Percentiles rank a stretch among this genome's conserved stretches.
Evolutionary conservation across 2,113 vertebrate species (phyloP).

Genomic region (Leptosomus discolor): DNA sequence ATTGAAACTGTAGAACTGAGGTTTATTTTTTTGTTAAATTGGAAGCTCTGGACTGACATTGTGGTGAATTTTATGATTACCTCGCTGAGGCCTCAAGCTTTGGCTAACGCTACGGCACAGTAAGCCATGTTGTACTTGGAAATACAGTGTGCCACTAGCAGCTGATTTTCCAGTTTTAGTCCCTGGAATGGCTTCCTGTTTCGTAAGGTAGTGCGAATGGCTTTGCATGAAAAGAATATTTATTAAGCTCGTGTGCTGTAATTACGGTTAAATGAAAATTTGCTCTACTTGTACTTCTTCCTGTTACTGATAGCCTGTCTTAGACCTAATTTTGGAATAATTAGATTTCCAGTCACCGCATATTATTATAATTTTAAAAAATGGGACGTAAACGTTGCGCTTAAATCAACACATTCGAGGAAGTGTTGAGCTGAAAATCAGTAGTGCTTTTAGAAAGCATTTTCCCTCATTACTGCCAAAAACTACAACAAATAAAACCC

Average conservation of each 20-base stretch:
- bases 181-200: not conserved
- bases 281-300: not conserved
- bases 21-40: not conserved
- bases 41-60: not conserved
- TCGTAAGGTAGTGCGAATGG: not conserved
- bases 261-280: not conserved
- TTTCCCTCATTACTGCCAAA: conserved; percentile 23
- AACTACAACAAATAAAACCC: not conserved
- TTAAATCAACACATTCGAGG: not conserved
- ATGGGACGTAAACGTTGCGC: not conserved
- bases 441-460: not conserved
- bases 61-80: not conserved
- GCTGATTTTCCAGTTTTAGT: conserved; percentile 29
- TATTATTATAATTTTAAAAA: not conserved
- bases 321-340: not conserved
- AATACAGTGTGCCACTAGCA: not conserved
- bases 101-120: not conserved
- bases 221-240: not conserved
- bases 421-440: conserved; percentile 4
- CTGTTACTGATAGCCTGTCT: not conserved
- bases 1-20: not conserved
- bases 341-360: not conserved
- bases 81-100: conserved; percentile 18
- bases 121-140: conserved; percentile 41
- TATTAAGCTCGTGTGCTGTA: not conserved